Evolutionary conservation across 2,888 invertebrate species (phyloP).

Genomic region (Dolichomitus sp.): DNA sequence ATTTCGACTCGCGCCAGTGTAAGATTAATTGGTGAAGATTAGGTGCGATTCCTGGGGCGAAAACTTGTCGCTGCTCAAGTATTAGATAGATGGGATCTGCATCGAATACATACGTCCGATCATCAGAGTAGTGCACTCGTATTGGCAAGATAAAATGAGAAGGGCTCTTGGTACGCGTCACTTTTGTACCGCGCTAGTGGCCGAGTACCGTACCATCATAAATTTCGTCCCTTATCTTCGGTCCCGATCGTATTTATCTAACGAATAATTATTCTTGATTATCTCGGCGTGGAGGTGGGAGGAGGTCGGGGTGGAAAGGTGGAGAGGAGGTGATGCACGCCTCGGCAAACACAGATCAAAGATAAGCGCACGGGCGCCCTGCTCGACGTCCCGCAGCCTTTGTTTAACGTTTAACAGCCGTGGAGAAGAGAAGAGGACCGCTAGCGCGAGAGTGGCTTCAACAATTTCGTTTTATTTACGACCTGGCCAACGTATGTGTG

Average conservation of each 20-base stretch:
- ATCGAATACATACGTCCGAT: not conserved
- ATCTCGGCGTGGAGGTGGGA: constrained; percentile 72
- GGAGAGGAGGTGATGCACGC: constrained; percentile 77
- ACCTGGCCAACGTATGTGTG: constrained; percentile 68
- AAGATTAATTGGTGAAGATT: constrained; percentile 17
- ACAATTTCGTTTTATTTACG: constrained; percentile 85
- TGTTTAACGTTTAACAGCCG: constrained; percentile 76
- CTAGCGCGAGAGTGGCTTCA: constrained; percentile 72
- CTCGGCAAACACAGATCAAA: constrained; percentile 82
- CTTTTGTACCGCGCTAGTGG: constrained; percentile 27
- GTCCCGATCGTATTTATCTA: constrained; percentile 83
- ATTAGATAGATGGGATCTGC: not conserved
- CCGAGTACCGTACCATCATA: constrained; percentile 58
- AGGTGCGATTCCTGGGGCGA: constrained; percentile 10
- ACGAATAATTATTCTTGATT: constrained; percentile 85
- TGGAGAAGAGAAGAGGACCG: constrained; percentile 7
- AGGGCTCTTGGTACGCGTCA: constrained; percentile 23
- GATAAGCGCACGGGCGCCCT: constrained; percentile 75
- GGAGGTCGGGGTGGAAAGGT: constrained; percentile 52
- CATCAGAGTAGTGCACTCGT: constrained; percentile 11
- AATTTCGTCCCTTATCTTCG: constrained; percentile 76
- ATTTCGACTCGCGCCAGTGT: not conserved
- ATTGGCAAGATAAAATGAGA: constrained; percentile 50
- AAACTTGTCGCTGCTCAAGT: constrained; percentile 19
- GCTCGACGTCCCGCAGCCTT: constrained; percentile 79